A percentile compares a stretch with the other conserved stretches of the same genome.
These are phyloP conservation scores for Arenaria interpres DNA, from an alignment of 2,113 vertebrate species.

Conservation along the genomic window DNA sequence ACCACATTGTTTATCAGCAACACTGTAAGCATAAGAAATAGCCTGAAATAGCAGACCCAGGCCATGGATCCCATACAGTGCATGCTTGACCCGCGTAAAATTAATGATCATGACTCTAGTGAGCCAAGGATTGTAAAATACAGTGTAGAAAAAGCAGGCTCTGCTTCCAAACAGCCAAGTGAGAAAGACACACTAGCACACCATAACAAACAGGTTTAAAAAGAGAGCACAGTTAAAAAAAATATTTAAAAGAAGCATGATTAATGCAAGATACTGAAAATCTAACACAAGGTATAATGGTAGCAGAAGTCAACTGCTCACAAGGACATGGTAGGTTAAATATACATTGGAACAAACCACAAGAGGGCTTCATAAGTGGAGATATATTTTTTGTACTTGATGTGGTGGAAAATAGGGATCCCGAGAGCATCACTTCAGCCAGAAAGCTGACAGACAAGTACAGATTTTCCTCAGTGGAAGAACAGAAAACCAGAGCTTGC, in stretches of 20 bases:
- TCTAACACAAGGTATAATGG: background rate
- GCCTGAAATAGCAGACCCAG: background rate
- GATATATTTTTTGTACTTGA: background rate
- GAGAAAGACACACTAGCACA: background rate
- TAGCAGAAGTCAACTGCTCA: background rate
- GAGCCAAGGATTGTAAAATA: background rate
- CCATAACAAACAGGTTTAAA: background rate
- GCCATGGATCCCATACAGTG: background rate
- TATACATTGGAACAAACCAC: background rate
- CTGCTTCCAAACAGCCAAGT: background rate
- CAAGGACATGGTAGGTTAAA: background rate
- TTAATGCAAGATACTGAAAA: background rate
- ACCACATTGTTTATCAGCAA: background rate
- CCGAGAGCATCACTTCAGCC: background rate
- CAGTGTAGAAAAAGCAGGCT: background rate
- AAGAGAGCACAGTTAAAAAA: fast-evolving
- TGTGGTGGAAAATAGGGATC: background rate
- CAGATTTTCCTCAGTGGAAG: background rate
- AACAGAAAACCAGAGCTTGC: background rate
- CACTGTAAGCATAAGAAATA: background rate
- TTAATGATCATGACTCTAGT: background rate
- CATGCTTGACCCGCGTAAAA: background rate
- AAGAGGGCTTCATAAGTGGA: background rate
- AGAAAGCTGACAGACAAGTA: background rate
- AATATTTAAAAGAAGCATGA: background rate